phyloP scores from a whole-genome alignment of 2,113 vertebrate species.

The Hippocampus abdominalis region DNA sequence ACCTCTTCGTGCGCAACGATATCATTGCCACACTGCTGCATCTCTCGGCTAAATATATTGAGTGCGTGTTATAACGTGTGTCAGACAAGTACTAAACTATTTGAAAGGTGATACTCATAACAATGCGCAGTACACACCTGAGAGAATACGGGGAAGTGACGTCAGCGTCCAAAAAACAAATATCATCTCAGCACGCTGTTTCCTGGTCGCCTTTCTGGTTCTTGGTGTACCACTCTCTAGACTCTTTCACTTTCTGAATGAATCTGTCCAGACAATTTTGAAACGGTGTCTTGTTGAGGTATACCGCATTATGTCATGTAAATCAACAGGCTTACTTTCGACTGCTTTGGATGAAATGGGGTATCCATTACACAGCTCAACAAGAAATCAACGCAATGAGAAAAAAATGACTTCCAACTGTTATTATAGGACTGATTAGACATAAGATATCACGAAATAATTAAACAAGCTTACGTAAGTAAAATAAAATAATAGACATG shows the following conservation, averaged over 20 bases:
- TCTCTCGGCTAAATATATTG: too few species aligned
- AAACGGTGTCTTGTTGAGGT: too few species aligned
- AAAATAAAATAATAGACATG: background rate
- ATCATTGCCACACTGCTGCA: too few species aligned
- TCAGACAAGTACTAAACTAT: background rate
- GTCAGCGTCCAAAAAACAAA: background rate
- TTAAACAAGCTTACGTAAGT: background rate
- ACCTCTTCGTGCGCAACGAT: too few species aligned
- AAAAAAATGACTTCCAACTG: background rate
- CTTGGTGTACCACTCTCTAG: background rate
- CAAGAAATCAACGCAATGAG: too few species aligned
- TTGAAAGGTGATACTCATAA: background rate
- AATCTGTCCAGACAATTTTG: background rate
- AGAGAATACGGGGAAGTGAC: background rate
- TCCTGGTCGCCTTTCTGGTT: background rate
- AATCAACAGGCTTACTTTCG: too few species aligned
- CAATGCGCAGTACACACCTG: background rate
- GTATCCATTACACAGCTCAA: too few species aligned
- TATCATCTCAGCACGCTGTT: background rate
- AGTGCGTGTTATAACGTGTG: background rate
- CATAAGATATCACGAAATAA: background rate
- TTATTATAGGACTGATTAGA: too few species aligned
- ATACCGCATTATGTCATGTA: too few species aligned
- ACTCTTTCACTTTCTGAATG: background rate
- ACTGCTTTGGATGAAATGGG: too few species aligned